A percentile compares a stretch with the other conserved stretches of the same genome.
Evolutionary conservation across 2,113 vertebrate genomes (phyloP).

Genomic region (Crotalus tigris): DNA sequence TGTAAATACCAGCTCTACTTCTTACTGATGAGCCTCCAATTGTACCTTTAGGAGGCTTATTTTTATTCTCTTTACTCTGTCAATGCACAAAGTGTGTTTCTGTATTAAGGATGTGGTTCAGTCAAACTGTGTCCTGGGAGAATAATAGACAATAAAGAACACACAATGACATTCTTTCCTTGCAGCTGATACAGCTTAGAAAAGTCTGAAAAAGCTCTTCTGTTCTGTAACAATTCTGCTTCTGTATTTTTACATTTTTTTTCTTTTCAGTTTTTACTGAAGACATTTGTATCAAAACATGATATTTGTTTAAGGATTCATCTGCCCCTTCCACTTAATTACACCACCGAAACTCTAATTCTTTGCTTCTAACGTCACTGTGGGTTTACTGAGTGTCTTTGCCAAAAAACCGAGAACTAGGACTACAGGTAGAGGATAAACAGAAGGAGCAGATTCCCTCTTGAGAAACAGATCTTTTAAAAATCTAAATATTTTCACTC

Average conservation of each 20-base stretch:
- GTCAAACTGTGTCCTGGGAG: constrained; percentile 6
- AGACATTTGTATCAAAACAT: constrained; percentile 36
- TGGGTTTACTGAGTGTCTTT: constrained; percentile 40
- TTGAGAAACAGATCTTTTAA: constrained; percentile 50
- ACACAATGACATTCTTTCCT: constrained; percentile 31
- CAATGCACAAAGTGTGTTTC: background rate
- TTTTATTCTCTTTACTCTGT: background rate
- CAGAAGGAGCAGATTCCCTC: constrained; percentile 48
- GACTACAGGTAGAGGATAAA: constrained; percentile 62
- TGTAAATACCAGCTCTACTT: background rate
- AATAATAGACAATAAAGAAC: constrained; percentile 37
- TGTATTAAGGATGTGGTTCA: constrained; percentile 22
- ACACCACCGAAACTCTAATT: constrained; percentile 39
- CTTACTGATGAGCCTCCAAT: background rate
- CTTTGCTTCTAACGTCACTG: constrained; percentile 45
- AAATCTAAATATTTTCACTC: constrained; percentile 60
- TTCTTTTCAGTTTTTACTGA: constrained; percentile 22
- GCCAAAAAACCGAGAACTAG: constrained; percentile 31
- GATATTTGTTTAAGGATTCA: constrained; percentile 48
- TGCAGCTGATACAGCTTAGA: constrained; percentile 27
- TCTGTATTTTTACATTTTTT: constrained; percentile 33
- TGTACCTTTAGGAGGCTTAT: background rate
- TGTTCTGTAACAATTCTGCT: constrained; percentile 4
- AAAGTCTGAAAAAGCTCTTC: constrained; percentile 37
- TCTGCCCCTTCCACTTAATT: constrained; percentile 35